Base-by-base conservation (phyloP, 2,797 vertebrate genomes). In the Notolepis coatsorum region DNA sequence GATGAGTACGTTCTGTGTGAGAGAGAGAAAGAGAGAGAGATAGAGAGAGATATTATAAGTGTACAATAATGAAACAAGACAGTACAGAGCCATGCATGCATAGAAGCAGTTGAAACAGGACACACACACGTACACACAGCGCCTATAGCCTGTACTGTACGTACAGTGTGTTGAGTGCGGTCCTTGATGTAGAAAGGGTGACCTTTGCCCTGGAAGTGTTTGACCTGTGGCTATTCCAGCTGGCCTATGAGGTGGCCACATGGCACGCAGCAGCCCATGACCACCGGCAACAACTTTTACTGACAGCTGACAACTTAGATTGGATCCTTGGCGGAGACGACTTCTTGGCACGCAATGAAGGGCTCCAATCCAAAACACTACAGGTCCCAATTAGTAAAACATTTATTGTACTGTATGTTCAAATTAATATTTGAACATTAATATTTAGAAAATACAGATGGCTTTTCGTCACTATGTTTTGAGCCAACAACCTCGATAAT, bases 1-100 rank as follows among this genome's bases (percentile, higher is more conserved):
- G 4, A 65, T 89, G 82, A 77, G 66, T n/a, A 68, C 23, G 63
- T 72, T 59, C 89, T 92, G 75, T 13, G 70, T 77, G 68, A 58
- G 13, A 31, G 8, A 8, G 33, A 30, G 24, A 63, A 60, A 42
- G 15, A 61, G 25, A 18, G 7, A 13, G 23, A 61, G 20, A 6
- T 18, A 51, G 52, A n/a, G n/a, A 41, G 47, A 51, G 33, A 61
- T n/a, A n/a, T n/a, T n/a, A n/a, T n/a, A 31, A 31, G 7, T 31
- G 30, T 10, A 31, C 30, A 7, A 2, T 31, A 31, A 31, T 10
- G 7, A 10, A 3, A 31, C 77, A 5, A n/a, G 13, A n/a, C 38
- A 13, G 38, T 3, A 12, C 28, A 31, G 27, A 51, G 33, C 18
- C 35, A 41, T 7, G 23, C 33, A 27, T 38, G 42, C 23, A 7